phyloP scores from a whole-genome alignment of 2,113 vertebrate genomes.

The Macroglossus sobrinus region DNA sequence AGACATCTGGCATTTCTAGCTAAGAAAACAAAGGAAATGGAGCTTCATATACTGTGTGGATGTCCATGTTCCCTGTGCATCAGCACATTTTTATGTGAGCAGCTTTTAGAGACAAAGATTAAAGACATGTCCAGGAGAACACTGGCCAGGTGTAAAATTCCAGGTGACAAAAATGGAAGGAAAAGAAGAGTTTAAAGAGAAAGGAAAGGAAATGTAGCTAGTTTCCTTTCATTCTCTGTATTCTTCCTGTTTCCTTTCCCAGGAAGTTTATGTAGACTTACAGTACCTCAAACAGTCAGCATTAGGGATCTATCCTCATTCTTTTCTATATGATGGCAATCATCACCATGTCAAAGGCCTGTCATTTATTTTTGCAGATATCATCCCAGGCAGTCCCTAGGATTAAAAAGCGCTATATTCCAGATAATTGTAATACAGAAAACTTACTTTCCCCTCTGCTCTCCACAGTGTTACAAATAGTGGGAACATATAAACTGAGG shows the following conservation, averaged over 20 bases:
- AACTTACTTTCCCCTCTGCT: neutral
- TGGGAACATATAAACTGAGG: neutral
- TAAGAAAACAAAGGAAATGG: slow-evolving; percentile 45
- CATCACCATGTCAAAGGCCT: slow-evolving; percentile 50
- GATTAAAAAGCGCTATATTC: neutral
- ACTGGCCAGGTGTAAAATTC: slow-evolving; percentile 55
- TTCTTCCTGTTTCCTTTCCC: slow-evolving; percentile 74
- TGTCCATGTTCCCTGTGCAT: neutral
- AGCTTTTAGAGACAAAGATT: slow-evolving; percentile 17
- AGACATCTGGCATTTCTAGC: neutral
- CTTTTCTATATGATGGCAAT: slow-evolving; percentile 62
- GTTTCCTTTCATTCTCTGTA: slow-evolving; percentile 75
- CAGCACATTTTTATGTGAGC: slow-evolving; percentile 54
- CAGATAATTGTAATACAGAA: neutral
- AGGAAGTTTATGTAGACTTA: slow-evolving; percentile 70
- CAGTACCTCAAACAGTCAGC: slow-evolving; percentile 41
- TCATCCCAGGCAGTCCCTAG: neutral
- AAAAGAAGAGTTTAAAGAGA: slow-evolving; percentile 50
- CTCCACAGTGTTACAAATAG: neutral
- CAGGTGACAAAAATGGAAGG: slow-evolving; percentile 67
- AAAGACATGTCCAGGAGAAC: neutral
- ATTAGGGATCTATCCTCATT: slow-evolving; percentile 52
- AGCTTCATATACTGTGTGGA: neutral
- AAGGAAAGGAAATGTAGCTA: slow-evolving; percentile 70
- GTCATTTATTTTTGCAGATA: slow-evolving; percentile 64